Base-by-base conservation (phyloP, 2,113 vertebrate species). In the Paratilapia polleni region DNA sequence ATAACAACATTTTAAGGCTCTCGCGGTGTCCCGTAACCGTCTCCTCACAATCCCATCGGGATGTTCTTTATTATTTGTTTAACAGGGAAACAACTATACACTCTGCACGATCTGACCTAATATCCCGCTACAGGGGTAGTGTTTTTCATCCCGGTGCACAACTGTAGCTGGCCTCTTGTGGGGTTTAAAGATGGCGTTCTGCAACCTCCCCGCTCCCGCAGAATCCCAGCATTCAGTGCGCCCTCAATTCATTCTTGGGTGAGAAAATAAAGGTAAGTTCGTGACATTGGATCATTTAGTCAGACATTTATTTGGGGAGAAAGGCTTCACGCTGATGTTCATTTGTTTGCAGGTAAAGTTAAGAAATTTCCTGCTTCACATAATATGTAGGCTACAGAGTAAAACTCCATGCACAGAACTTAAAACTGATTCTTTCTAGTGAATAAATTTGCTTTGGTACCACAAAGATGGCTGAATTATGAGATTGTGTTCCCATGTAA, bases 181-280 rank as follows among this genome's bases (percentile, higher is more conserved):
- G 96, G 95, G 96, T 96, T 96, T 96, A 96, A 96, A 96, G 95
- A 96, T 96, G 96, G 96, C 96, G 96, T 95, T 57, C 61, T 47
- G 79, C 86, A 24, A 90, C 49, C 81, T 89, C 80, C 87, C 88
- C 75, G 91, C 87, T 93, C 94, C 94, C 91, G 94, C 95, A 95
- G 90, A 94, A 85, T 95, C 95, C 95, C 95, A 95, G 87, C 89
- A 94, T 94, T 79, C 95, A 90, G 54, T 84, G 93, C 95, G 94
- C 77, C 41, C 38, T 38, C 61, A 14, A 19, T 78, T 81, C 77
- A 80, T 86, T 54, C 77, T 1, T 49, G 28, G 66, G 3, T 59
- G 5, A 74, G 60, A 86, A 78, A 80, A 81, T 70, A 76, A 70
- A 77, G 24, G 1, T 64, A 91, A 87, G 58, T 89, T 90, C 20